Evolutionary conservation across 2,113 vertebrate genomes (phyloP).

Genomic region (Alces alces): DNA sequence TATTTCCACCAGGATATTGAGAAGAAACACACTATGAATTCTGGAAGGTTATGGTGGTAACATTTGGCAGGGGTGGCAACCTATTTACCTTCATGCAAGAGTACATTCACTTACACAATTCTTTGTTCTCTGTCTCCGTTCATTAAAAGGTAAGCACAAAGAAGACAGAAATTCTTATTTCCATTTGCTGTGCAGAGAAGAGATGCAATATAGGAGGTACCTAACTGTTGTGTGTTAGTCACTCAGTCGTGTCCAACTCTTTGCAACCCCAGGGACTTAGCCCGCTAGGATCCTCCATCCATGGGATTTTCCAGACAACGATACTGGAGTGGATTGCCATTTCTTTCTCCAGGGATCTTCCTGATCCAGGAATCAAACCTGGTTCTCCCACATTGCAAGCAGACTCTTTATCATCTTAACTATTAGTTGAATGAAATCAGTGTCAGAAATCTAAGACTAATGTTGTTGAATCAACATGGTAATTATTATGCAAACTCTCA

Average conservation of each 20-base stretch:
- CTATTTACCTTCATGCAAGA: not conserved
- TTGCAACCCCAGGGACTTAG: fast-evolving
- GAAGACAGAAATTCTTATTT: not conserved
- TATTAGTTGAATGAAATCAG: not conserved
- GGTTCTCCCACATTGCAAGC: not conserved
- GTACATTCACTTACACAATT: not conserved
- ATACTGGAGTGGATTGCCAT: not conserved
- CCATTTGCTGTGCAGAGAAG: not conserved
- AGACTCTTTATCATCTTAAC: not conserved
- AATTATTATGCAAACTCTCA: not conserved
- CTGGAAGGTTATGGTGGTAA: not conserved
- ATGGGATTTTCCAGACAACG: not conserved
- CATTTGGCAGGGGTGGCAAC: not conserved
- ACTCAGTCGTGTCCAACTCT: fast-evolving
- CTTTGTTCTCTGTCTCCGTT: not conserved
- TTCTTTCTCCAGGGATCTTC: not conserved
- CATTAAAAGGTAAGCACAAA: not conserved
- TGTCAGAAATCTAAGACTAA: not conserved
- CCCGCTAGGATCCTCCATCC: not conserved
- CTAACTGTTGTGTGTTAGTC: not conserved
- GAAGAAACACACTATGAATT: not conserved
- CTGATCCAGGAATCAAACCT: not conserved
- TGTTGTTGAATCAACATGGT: not conserved
- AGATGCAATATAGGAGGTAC: not conserved
- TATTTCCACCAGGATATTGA: no score